phyloP scores from a whole-genome alignment of 2,797 vertebrate species.

The Delichon dasypus region DNA sequence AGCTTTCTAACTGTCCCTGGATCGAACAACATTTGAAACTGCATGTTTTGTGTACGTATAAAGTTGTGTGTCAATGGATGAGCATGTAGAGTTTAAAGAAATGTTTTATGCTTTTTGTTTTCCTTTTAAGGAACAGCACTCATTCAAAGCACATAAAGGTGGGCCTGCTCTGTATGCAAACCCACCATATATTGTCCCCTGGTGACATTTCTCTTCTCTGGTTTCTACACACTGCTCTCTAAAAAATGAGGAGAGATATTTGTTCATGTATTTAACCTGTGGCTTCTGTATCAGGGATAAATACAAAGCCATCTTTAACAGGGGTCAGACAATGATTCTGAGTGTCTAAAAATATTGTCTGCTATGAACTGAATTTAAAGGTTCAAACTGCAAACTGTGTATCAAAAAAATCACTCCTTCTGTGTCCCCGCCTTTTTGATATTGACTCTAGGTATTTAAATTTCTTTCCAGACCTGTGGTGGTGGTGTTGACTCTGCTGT shows the following conservation, averaged over 20 bases:
- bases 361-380: neutral
- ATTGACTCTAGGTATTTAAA: neutral
- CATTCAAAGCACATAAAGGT: neutral
- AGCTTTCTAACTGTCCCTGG: neutral
- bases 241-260: neutral
- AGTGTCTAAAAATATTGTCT: neutral
- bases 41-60: neutral
- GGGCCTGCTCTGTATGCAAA: neutral
- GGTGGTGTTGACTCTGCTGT: neutral
- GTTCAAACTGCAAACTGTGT: neutral
- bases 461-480: neutral
- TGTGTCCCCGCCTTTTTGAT: neutral
- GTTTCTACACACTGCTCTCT: neutral
- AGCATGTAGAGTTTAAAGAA: neutral
- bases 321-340: neutral
- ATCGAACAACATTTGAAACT: neutral
- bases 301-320: neutral
- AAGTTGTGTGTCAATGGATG: neutral
- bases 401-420: neutral
- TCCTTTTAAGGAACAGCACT: neutral
- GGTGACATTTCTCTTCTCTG: neutral
- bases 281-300: neutral
- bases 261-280: neutral
- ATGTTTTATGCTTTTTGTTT: neutral
- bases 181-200: neutral